These are phyloP conservation scores for Caenorhabditis wallacei DNA, from an alignment of 2,888 invertebrate genomes.

Conservation along the genomic window DNA sequence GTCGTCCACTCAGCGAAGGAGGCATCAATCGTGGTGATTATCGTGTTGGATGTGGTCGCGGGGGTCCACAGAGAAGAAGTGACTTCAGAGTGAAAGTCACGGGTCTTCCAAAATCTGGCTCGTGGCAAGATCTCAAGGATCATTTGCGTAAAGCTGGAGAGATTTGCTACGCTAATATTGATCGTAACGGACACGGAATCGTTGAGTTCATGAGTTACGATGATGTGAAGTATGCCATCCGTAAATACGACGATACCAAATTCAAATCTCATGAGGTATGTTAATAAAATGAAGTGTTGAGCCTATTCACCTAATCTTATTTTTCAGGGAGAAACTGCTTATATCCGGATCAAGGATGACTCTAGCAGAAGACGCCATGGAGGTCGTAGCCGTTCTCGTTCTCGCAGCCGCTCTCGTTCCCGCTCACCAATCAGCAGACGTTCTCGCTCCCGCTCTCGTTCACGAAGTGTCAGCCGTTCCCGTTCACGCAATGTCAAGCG, in stretches of 20 bases:
- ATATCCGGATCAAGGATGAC: constrained; percentile 97
- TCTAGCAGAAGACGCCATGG: constrained; percentile 34
- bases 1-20: constrained; percentile 82
- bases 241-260: constrained; percentile 97
- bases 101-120: constrained; percentile 90
- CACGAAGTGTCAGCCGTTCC: constrained; percentile 64
- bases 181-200: constrained; percentile 98
- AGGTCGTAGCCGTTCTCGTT: constrained; percentile 22
- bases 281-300: constrained; percentile 2
- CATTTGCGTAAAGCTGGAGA: constrained; percentile 98
- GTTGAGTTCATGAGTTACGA: constrained; percentile 97
- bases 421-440: not conserved
- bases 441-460: constrained; percentile 46
- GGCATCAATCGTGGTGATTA: constrained; percentile 87
- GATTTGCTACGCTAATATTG: constrained; percentile 98
- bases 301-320: too few species aligned
- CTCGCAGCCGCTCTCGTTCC: constrained; percentile 60
- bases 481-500: too few species aligned
- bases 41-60: constrained; percentile 85
- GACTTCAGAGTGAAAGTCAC: constrained; percentile 96
- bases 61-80: constrained; percentile 86
- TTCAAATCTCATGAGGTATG: constrained; percentile 97
- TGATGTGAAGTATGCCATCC: constrained; percentile 99
- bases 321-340: constrained; percentile 94
- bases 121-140: constrained; percentile 98